phyloP scores from a whole-genome alignment of 2,113 vertebrate species.

The Aphyosemion australe region DNA sequence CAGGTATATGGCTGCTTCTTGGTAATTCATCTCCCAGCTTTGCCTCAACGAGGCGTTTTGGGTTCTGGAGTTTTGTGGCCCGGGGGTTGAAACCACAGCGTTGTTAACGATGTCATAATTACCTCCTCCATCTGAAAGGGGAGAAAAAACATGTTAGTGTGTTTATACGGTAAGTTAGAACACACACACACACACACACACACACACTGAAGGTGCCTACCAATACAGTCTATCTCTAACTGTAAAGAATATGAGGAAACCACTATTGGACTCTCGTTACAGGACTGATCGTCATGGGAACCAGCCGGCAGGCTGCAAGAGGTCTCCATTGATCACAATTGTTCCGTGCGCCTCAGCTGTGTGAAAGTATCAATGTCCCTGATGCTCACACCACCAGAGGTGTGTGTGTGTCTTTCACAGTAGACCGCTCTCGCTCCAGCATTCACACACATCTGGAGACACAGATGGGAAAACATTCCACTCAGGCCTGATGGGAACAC shows the following conservation, averaged over 20 bases:
- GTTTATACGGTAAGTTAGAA: not conserved
- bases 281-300: constrained; percentile 37
- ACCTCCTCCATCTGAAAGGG: constrained; percentile 76
- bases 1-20: constrained; percentile 97
- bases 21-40: constrained; percentile 97
- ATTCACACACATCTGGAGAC: constrained; percentile 52
- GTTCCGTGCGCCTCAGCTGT: constrained; percentile 14
- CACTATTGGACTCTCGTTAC: constrained; percentile 52
- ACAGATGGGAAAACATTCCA: constrained; percentile 58
- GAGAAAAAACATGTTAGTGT: constrained; percentile 30
- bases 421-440: constrained; percentile 32
- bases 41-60: constrained; percentile 79
- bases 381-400: constrained; percentile 16
- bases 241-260: constrained; percentile 58
- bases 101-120: constrained; percentile 78
- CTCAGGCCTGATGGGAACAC: constrained; percentile 30
- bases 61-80: constrained; percentile 71
- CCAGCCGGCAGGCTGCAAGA: constrained; percentile 36
- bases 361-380: constrained; percentile 13
- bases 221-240: constrained; percentile 53
- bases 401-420: constrained; percentile 42
- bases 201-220: constrained; percentile 36
- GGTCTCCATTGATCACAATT: constrained; percentile 63
- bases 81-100: constrained; percentile 75
- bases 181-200: constrained; percentile 7